These are phyloP conservation scores for Mechanitis mazaeus DNA, from an alignment of 2,888 invertebrate genomes.

Conservation along the genomic window DNA sequence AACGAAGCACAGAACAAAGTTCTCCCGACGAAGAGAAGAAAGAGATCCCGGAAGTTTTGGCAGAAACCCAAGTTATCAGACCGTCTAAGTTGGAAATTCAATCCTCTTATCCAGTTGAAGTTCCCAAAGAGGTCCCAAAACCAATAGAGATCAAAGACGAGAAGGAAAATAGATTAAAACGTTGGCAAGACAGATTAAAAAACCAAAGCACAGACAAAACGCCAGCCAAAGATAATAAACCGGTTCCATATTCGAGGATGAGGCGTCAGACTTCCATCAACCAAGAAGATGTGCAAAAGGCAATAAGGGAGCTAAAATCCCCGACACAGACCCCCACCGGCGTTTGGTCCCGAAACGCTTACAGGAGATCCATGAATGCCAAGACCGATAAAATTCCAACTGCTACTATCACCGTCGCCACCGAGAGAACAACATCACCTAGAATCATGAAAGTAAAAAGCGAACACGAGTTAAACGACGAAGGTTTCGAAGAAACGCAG, in stretches of 20 bases:
- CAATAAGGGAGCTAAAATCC: conserved; percentile 80
- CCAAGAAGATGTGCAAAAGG: conserved; percentile 82
- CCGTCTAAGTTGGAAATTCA: conserved; percentile 73
- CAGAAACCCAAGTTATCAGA: conserved; percentile 73
- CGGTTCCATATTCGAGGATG: conserved; percentile 65
- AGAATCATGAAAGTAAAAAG: conserved; percentile 73
- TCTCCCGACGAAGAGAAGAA: conserved; percentile 76
- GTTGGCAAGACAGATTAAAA: conserved; percentile 84
- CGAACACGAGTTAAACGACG: conserved; percentile 88
- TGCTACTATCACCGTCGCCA: conserved; percentile 29
- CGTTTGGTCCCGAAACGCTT: conserved; percentile 74
- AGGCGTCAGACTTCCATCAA: conserved; percentile 83
- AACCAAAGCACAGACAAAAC: conserved; percentile 69
- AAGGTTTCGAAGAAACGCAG: conserved; percentile 94
- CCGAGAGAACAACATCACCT: conserved; percentile 59
- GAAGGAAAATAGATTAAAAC: conserved; percentile 78
- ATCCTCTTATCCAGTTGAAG: conserved; percentile 68
- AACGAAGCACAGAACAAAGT: conserved; percentile 78
- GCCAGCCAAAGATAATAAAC: conserved; percentile 64
- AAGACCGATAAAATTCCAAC: conserved; percentile 44
- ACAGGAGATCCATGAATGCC: conserved; percentile 53
- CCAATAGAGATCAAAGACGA: conserved; percentile 68
- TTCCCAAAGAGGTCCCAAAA: conserved; percentile 49
- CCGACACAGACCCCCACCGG: conserved; percentile 79
- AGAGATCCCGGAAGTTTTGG: conserved; percentile 63